Evolutionary conservation across 2,797 vertebrate species (phyloP).

Genomic region (Microhierax caerulescens): DNA sequence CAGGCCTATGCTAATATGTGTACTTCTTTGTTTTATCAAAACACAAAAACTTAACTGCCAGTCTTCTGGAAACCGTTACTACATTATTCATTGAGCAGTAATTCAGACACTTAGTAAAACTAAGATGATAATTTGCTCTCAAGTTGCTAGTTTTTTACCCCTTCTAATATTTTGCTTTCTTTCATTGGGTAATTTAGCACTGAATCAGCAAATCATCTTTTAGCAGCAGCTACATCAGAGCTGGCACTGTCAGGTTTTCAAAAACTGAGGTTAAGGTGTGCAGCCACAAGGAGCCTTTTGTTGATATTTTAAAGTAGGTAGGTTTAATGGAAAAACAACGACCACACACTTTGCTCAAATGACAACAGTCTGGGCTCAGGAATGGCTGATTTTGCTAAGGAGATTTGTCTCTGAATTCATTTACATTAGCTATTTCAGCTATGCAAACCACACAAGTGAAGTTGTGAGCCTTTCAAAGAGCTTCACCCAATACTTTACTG

Average conservation of each 20-base stretch:
- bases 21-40: background rate
- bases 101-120: background rate
- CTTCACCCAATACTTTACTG: background rate
- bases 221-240: background rate
- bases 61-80: background rate
- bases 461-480: background rate
- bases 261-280: background rate
- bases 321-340: background rate
- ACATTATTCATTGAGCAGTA: background rate
- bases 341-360: background rate
- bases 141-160: background rate
- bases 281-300: slow-evolving; percentile 22
- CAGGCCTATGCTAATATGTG: background rate
- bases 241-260: background rate
- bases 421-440: background rate
- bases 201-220: background rate
- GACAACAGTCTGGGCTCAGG: background rate
- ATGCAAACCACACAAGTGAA: background rate
- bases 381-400: background rate
- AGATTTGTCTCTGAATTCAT: background rate
- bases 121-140: background rate
- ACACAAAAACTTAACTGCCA: background rate
- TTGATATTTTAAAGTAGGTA: background rate
- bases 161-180: background rate
- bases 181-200: background rate